phyloP scores from a whole-genome alignment of 2,113 vertebrate genomes.

The Nesogale talazaci region DNA sequence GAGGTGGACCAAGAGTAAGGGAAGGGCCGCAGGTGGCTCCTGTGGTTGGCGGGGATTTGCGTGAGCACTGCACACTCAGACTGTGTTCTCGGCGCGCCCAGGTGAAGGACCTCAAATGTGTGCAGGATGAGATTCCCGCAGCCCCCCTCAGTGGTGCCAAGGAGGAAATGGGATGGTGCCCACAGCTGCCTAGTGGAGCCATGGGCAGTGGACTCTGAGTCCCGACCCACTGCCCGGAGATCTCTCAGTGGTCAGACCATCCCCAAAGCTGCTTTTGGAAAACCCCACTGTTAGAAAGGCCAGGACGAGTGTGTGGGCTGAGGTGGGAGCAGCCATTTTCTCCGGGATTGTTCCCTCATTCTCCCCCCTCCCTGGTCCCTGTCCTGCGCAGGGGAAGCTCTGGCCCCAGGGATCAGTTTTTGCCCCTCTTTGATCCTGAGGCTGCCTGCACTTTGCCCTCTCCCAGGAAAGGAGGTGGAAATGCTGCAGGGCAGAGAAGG shows the following conservation, averaged over 20 bases:
- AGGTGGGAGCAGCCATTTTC: not conserved
- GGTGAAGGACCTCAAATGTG: not conserved
- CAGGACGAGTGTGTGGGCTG: not conserved
- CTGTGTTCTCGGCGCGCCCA: not conserved
- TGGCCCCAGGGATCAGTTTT: not conserved
- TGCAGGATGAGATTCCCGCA: no score
- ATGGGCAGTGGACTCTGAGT: not conserved
- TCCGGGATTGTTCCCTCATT: not conserved
- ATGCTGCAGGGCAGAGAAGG: not conserved
- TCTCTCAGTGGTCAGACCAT: not conserved
- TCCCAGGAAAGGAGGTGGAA: not conserved
- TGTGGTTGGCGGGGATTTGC: not conserved
- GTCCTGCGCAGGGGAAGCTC: not conserved
- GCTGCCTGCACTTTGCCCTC: constrained; percentile 66
- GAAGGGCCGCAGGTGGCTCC: not conserved
- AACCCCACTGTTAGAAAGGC: not conserved
- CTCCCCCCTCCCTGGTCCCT: not conserved
- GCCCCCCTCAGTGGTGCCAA: not conserved
- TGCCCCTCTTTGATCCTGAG: constrained; percentile 48
- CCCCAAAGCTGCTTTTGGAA: not conserved
- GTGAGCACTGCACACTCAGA: no score
- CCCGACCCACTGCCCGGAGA: not conserved
- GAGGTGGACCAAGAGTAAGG: not conserved
- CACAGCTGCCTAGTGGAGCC: not conserved
- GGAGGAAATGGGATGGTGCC: not conserved